Evolutionary conservation across 2,113 vertebrate species (phyloP).

Genomic region (Neolamprologus sp.): DNA sequence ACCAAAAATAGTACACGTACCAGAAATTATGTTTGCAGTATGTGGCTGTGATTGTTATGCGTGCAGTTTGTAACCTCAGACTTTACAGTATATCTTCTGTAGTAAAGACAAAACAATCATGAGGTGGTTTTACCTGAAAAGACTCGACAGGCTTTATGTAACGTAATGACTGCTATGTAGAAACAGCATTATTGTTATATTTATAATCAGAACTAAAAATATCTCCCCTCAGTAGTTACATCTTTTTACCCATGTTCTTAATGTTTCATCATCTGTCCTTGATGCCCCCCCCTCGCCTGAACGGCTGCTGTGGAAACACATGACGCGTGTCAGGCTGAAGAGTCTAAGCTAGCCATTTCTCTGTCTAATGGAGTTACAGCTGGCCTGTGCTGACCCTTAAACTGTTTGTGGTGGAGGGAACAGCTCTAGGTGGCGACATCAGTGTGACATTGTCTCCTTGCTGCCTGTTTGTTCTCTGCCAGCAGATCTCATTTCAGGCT

Average conservation of each 20-base stretch:
- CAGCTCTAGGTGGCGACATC: not conserved
- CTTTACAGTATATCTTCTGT: not conserved
- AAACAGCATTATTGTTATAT: not conserved
- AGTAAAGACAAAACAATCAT: not conserved
- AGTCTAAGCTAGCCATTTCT: conserved; percentile 30
- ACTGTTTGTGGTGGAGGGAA: conserved; percentile 17
- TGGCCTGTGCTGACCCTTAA: conserved; percentile 41
- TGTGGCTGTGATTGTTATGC: not conserved
- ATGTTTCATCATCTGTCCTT: not conserved
- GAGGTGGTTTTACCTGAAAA: not conserved
- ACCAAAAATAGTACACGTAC: not conserved
- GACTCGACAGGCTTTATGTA: rapidly evolving
- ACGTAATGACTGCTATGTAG: not conserved
- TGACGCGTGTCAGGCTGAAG: conserved; percentile 18
- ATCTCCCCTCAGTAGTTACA: not conserved
- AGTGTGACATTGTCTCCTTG: conserved; percentile 10
- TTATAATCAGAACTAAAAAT: not conserved
- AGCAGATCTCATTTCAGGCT: conserved; percentile 44
- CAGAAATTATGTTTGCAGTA: not conserved
- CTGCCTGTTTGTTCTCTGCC: conserved; percentile 18
- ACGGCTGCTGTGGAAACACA: conserved; percentile 8
- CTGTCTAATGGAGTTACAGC: conserved; percentile 44
- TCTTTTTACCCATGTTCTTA: not conserved
- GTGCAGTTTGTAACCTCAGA: not conserved
- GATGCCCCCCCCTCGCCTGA: not conserved